Percentiles rank a stretch among this genome's conserved stretches.
Conservation (phyloP, 92 coral and sea anemone genomes). For the Siderastrea siderea region DNA sequence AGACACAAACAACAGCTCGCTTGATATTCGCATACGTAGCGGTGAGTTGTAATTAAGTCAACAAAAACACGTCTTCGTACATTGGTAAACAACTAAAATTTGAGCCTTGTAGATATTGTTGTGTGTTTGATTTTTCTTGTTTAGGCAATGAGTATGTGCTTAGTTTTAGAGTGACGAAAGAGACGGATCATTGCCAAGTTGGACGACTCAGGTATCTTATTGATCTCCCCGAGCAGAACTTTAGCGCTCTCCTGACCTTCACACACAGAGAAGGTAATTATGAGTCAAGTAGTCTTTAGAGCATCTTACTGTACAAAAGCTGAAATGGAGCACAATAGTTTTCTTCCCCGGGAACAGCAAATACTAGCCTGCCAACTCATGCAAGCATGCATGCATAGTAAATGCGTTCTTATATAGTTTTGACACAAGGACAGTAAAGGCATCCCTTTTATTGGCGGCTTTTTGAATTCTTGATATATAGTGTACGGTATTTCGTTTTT, state of each 20-base stretch:
- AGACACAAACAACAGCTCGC: constrained; percentile 52
- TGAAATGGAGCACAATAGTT: neutral
- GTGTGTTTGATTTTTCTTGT: neutral
- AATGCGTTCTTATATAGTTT: neutral
- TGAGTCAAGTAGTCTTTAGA: neutral
- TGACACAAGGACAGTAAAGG: neutral
- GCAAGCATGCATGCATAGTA: constrained; percentile 11
- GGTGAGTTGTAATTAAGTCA: constrained; percentile 46
- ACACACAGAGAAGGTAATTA: constrained; percentile 75
- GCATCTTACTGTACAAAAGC: neutral
- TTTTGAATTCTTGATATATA: neutral
- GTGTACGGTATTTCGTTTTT: too few species aligned
- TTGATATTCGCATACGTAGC: constrained; percentile 76
- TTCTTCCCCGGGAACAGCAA: neutral
- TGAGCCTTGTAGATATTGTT: neutral
- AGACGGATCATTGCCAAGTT: constrained; percentile 88
- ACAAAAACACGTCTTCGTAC: neutral
- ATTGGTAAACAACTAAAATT: neutral
- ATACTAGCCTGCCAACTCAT: constrained; percentile 20
- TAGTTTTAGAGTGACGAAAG: constrained; percentile 78
- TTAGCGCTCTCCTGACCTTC: constrained; percentile 78
- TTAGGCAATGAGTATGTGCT: constrained; percentile 80
- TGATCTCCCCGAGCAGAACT: constrained; percentile 82
- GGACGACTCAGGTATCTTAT: constrained; percentile 89
- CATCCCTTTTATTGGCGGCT: neutral